Evolutionary conservation across 2,888 invertebrate species (phyloP), one percentile per base, ranked within the genome.

Genomic region (Cataglyphis rosenhaueri): DNA sequence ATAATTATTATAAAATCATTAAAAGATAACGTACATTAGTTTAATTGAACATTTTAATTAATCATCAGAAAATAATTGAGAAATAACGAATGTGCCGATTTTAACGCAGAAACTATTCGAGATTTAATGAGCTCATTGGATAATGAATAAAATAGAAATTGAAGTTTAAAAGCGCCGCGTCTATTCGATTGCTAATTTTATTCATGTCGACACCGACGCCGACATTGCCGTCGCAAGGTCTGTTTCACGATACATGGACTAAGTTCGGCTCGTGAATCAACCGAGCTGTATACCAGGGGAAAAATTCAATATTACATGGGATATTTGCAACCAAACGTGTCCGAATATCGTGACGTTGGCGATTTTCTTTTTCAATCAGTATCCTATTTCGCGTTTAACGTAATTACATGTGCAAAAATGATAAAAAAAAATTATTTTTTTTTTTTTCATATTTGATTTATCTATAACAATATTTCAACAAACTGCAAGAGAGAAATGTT

Each of bases 121-220:
- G 32, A 57, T 70, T 44, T 18, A 21, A 61, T 35, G 32, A n/a
- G 21, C 35, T 44, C 52, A 32, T 41, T 18, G 55, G 12, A 71
- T 38, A 48, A 71, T 59, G 59, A 79, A 57, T 44, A 25, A 79
- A n/a, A 48, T 48, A 6, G 59, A 71, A 48, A 21, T 44, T 44
- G 4, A 38, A 66, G 29, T 68, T 62, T 68, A 71, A 79, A 79
- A 74, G 65, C 84, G 78, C 29, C 75, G 71, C 85, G 82, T 82
- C 87, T 83, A 65, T 86, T 85, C 85, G 85, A 86, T 88, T 85
- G 87, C 89, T 89, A 89, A 89, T 89, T 89, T 87, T 87, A 89
- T 86, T 88, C 86, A 76, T 65, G 68, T 68, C 71, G 62, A 25
- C 82, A 75, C 55, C 66, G 84, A 74, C 59, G 48, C 29, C 25